A percentile compares a stretch with the other conserved stretches of the same genome.
Conservation (phyloP, 2,113 vertebrate genomes). For the Microcebus tavaratra region DNA sequence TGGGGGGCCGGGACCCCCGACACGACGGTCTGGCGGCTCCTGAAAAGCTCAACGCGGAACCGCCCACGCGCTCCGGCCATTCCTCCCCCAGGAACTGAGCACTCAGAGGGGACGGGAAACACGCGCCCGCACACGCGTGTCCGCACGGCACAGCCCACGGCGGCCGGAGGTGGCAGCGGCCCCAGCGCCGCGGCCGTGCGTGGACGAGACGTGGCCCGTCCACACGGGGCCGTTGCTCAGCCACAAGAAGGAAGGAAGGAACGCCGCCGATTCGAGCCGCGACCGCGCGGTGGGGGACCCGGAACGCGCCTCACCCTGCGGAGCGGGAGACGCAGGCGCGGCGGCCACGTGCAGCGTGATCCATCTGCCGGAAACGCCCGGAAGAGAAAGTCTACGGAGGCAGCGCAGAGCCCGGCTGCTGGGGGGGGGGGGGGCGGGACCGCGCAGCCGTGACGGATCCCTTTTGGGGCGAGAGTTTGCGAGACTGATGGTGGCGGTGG, state of each 20-base stretch:
- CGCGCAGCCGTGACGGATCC: rapidly evolving
- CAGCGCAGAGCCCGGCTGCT: rapidly evolving
- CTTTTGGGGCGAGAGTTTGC: neutral
- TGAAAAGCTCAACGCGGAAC: neutral
- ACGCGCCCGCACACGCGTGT: no score
- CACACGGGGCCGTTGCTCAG: no score
- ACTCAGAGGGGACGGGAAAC: neutral
- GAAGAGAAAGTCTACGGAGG: neutral
- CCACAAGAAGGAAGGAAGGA: neutral
- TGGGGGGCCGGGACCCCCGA: neutral
- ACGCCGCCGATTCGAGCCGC: neutral
- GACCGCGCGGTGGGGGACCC: neutral
- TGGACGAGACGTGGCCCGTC: neutral
- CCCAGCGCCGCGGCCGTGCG: rapidly evolving
- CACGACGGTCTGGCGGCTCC: neutral
- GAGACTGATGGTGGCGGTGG: no score
- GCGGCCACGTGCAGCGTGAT: no score
- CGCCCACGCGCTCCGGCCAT: rapidly evolving
- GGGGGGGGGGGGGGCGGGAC: no score
- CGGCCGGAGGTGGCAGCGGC: neutral
- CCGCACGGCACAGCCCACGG: neutral
- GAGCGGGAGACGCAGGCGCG: no score
- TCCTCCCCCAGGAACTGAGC: neutral
- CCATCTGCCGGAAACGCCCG: rapidly evolving
- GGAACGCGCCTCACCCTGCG: neutral